Percentiles rank a stretch among this genome's conserved stretches.
Evolutionary conservation across 2,113 vertebrate species (phyloP).

Genomic region (Oreochromis tanganicae): DNA sequence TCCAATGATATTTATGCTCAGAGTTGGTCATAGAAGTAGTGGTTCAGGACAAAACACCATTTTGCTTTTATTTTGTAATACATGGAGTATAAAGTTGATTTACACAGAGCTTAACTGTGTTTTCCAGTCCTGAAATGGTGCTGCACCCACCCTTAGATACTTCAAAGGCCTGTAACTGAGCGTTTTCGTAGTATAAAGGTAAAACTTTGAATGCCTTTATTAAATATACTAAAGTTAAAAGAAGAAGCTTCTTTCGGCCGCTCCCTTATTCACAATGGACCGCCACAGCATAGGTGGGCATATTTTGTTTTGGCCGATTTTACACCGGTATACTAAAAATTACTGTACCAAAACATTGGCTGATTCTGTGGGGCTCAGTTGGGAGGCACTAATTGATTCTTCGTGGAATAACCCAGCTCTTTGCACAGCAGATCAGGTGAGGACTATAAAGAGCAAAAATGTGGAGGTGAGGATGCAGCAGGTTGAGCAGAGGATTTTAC

Average conservation of each 20-base stretch:
- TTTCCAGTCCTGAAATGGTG: neutral
- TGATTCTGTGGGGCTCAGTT: neutral
- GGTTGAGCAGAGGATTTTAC: neutral
- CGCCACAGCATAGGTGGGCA: neutral
- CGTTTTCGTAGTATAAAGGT: fast-evolving
- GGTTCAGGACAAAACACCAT: no score
- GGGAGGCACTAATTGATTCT: neutral
- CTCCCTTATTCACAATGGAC: neutral
- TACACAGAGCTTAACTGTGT: neutral
- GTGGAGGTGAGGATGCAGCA: neutral
- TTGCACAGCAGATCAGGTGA: neutral
- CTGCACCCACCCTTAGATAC: neutral
- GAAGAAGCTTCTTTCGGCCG: neutral
- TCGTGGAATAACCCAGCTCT: neutral
- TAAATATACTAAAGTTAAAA: neutral
- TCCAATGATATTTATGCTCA: neutral
- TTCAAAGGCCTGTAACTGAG: neutral
- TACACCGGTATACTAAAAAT: neutral
- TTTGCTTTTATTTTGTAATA: no score
- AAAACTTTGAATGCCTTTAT: neutral
- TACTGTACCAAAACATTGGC: neutral
- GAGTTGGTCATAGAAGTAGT: neutral
- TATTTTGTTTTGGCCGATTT: neutral
- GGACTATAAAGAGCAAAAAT: neutral
- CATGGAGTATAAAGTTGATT: neutral